Evolutionary conservation across 2,113 vertebrate species (phyloP).

Genomic region (Anhinga anhinga): DNA sequence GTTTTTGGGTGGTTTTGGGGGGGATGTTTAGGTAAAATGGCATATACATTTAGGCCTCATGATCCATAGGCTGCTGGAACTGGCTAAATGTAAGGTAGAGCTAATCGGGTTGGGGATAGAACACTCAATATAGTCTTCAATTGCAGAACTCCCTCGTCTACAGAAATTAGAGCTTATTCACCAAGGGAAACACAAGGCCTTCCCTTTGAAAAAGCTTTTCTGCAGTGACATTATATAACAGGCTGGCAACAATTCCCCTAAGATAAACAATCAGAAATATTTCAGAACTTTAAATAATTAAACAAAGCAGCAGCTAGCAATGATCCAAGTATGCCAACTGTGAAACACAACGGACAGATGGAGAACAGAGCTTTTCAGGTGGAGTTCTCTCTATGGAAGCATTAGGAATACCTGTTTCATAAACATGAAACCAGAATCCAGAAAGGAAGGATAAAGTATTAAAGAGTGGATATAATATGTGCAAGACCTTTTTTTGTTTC

Average conservation of each 20-base stretch:
- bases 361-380: neutral
- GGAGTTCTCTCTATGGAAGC: neutral
- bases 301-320: neutral
- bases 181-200: neutral
- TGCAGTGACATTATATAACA: neutral
- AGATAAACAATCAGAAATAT: neutral
- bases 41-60: neutral
- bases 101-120: neutral
- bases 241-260: neutral
- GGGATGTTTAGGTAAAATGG: neutral
- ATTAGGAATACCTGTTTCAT: neutral
- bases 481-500: neutral
- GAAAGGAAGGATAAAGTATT: neutral
- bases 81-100: neutral
- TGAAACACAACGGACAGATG: neutral
- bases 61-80: neutral
- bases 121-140: neutral
- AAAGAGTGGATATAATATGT: neutral
- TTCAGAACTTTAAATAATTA: constrained; percentile 14
- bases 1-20: too few species aligned
- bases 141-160: neutral
- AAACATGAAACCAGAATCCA: neutral
- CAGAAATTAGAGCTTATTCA: neutral
- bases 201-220: neutral
- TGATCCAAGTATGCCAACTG: neutral